Evolutionary conservation across 2,888 invertebrate species (phyloP).

Genomic region (Aspidapion aeneum): DNA sequence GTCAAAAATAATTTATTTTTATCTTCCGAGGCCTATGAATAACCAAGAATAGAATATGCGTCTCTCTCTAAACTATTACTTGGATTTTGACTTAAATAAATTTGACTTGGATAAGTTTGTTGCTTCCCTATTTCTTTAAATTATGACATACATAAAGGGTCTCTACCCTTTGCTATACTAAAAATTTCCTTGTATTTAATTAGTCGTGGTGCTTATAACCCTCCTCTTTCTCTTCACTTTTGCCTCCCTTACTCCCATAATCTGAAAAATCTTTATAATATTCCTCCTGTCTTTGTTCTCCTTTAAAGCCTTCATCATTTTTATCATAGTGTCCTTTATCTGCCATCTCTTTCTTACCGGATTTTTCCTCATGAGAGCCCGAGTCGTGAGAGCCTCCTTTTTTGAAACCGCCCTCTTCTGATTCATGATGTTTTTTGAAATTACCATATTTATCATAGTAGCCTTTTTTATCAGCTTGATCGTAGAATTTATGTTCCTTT

Average conservation of each 20-base stretch:
- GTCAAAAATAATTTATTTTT: too few species aligned
- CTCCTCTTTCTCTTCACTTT: constrained; percentile 47
- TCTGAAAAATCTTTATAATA: constrained; percentile 55
- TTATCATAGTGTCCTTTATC: constrained; percentile 50
- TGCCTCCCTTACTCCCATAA: constrained; percentile 54
- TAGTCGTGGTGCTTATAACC: constrained; percentile 24
- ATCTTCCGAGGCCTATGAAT: too few species aligned
- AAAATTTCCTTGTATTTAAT: too few species aligned
- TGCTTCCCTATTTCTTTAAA: too few species aligned
- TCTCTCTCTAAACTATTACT: too few species aligned
- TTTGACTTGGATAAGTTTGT: too few species aligned
- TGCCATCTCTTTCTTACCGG: constrained; percentile 55
- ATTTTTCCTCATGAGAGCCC: constrained; percentile 53
- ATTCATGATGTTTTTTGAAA: constrained; percentile 53
- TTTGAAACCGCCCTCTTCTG: constrained; percentile 55
- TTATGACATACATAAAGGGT: too few species aligned
- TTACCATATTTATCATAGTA: constrained; percentile 59
- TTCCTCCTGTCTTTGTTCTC: constrained; percentile 55
- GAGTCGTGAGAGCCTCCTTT: too few species aligned
- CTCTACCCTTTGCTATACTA: too few species aligned
- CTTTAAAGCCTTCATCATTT: constrained; percentile 54
- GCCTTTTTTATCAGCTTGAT: constrained; percentile 64
- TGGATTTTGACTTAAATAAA: too few species aligned
- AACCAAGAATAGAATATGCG: too few species aligned
- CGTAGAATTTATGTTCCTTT: constrained; percentile 73